Conservation (phyloP, 2,797 vertebrate genomes). For the Chaetophractus vellerosus region DNA sequence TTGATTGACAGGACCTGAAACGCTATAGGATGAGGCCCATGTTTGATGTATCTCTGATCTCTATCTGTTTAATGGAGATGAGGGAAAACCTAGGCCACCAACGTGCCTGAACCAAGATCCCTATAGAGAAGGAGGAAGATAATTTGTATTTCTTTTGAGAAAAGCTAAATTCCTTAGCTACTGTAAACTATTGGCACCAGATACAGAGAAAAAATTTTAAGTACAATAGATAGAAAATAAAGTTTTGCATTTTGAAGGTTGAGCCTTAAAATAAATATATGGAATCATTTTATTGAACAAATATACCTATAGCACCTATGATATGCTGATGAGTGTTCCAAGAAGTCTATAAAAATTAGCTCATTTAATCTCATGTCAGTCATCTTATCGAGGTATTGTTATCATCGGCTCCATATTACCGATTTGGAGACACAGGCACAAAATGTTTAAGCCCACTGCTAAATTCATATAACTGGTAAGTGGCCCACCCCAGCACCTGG, state of each 20-base stretch:
- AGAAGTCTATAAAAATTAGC: background rate
- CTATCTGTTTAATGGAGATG: background rate
- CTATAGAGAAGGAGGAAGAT: background rate
- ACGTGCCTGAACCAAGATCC: background rate
- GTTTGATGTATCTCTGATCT: background rate
- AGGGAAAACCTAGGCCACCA: background rate
- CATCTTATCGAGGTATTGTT: background rate
- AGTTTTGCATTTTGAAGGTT: background rate
- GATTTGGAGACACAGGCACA: background rate
- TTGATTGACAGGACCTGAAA: background rate
- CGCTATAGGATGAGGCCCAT: no score
- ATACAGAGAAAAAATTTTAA: background rate
- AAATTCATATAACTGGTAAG: background rate
- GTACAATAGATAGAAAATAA: background rate
- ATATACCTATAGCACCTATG: background rate
- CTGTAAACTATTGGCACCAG: background rate
- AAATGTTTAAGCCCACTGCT: background rate
- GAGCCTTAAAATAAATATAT: background rate
- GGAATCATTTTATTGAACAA: background rate
- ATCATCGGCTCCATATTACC: background rate
- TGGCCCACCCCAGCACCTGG: background rate
- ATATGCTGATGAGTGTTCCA: background rate
- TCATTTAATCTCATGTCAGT: background rate
- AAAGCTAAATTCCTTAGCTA: background rate
- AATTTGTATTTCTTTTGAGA: background rate